Evolutionary conservation across 2,113 vertebrate species (phyloP), one percentile per base, ranked within the genome.

Genomic region (Camelus dromedarius): DNA sequence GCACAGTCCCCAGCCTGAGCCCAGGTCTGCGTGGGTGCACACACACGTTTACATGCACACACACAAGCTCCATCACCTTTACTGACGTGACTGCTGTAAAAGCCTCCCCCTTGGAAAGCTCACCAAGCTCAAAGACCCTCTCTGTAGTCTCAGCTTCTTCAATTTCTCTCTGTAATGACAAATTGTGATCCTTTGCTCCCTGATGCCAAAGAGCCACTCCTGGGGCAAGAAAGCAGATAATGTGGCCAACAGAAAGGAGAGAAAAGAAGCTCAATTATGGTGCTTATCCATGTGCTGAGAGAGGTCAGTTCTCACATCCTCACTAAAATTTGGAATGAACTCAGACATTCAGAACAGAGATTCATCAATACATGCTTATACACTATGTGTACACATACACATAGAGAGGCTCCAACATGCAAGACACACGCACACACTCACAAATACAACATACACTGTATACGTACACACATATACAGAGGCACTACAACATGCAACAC

Each of bases 211-310:
- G 18, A 91, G 30, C 38, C 8, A 2, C 48, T 87, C 60, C 75
- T 42, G 28, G 80, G 60, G 9, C 26, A 69, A 91, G 67, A 87
- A 96, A 87, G 38, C 50, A 94, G 42, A 87, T 30, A 30, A 32
- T 46, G 9, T 58, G 30, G 16, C 64, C 4, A 83, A 48, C 24
- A 70, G 28, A 70, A 84, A 89, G n/a, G 42, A 35, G 12, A 77
- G 56, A 48, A 85, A 85, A 83, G 76, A 67, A 70, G 20, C 10
- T 77, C 81, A 48, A 46, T 35, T 38, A 4, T 15, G 30, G 20
- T 52, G 20, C 20, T 69, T 48, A 82, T 52, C 69, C 69, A 18
- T 8, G 8, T 38, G 32, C 66, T 85, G 24, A 60, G 46, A 90
- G 86, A 85, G 56, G 32, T 22, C 30, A 46, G 15, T 64, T 85